Evolutionary conservation across 1,140 invertebrate genomes (phyloP).

Genomic region (Sitobion miscanthi): DNA sequence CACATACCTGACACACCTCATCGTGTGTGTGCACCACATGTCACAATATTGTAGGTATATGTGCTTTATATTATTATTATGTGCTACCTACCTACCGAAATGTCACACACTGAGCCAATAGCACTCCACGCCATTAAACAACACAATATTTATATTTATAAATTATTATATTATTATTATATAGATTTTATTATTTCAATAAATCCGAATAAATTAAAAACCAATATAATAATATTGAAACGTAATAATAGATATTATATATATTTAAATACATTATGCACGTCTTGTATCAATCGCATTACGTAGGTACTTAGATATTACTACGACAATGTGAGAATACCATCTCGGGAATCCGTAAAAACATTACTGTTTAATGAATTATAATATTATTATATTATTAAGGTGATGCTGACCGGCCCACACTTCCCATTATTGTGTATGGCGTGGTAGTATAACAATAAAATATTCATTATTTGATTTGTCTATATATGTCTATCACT

Average conservation of each 20-base stretch:
- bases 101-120: not conserved
- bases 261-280: no score
- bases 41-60: conserved; percentile 25
- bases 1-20: conserved; percentile 1
- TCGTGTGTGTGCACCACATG: not conserved
- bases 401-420: not conserved
- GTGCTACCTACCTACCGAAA: not conserved
- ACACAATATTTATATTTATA: not conserved
- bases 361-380: not conserved
- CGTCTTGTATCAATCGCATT: no score
- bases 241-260: no score
- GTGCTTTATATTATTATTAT: not conserved
- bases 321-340: not conserved
- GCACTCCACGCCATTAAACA: not conserved
- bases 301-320: no score
- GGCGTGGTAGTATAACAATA: not conserved
- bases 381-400: not conserved
- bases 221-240: not conserved
- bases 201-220: not conserved
- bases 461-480: not conserved
- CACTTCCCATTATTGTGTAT: not conserved
- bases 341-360: not conserved
- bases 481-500: not conserved
- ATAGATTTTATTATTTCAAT: not conserved
- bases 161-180: not conserved